Conservation (phyloP, 1,140 invertebrate genomes). For the Armadillidium nasatum region DNA sequence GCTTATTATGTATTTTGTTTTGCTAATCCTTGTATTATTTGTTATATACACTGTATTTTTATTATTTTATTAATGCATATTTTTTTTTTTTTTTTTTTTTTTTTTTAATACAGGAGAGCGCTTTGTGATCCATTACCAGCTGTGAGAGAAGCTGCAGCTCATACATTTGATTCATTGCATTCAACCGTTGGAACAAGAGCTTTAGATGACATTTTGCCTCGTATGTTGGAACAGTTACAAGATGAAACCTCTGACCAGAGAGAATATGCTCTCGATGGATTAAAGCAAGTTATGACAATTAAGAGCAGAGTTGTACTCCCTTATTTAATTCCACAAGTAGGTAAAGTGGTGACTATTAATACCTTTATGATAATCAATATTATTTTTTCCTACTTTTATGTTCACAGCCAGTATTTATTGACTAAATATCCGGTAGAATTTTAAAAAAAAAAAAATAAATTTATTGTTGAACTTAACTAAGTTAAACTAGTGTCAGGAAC, state of each 20-base stretch:
- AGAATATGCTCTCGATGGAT: slow-evolving; percentile 84
- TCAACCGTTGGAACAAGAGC: slow-evolving; percentile 87
- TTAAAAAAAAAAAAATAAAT: background rate
- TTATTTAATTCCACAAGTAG: slow-evolving; percentile 77
- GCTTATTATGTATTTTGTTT: no score
- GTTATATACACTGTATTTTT: background rate
- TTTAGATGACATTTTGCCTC: slow-evolving; percentile 93
- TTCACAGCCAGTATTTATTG: no score
- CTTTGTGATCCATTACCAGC: slow-evolving; percentile 87
- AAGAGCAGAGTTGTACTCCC: slow-evolving; percentile 92
- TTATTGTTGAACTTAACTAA: background rate
- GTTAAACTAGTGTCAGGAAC: background rate
- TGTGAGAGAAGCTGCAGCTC: slow-evolving; percentile 88
- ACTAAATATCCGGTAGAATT: background rate
- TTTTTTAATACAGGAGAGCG: slow-evolving; percentile 62
- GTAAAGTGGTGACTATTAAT: no score
- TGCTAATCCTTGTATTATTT: no score
- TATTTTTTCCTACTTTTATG: no score
- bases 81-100: slow-evolving; percentile 17
- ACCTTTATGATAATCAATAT: no score
- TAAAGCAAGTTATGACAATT: slow-evolving; percentile 93
- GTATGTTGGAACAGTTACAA: slow-evolving; percentile 76
- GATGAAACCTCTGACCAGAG: slow-evolving; percentile 57
- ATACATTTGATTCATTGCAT: slow-evolving; percentile 94
- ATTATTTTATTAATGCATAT: background rate